Evolutionary conservation across 2,797 vertebrate species (phyloP).

Genomic region (Zonotrichia albicollis): DNA sequence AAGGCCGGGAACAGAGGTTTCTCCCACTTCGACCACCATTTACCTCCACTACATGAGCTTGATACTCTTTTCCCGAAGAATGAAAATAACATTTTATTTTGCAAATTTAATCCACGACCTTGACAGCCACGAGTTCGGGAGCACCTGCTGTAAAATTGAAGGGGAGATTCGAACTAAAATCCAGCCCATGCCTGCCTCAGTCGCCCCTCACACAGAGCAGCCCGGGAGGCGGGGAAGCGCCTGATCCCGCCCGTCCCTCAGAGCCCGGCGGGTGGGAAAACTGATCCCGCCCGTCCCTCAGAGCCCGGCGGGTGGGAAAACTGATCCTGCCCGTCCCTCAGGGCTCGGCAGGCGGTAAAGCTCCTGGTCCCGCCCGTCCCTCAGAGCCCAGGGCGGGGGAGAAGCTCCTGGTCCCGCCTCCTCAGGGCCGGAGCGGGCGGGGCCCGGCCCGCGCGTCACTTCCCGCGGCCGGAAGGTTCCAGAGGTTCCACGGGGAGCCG

Average conservation of each 20-base stretch:
- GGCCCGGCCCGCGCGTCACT: neutral
- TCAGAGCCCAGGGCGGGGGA: rapidly evolving
- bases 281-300: neutral
- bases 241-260: neutral
- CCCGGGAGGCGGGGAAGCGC: rapidly evolving
- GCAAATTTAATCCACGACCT: neutral
- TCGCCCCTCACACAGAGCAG: neutral
- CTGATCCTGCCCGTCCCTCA: neutral
- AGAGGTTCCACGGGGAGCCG: neutral
- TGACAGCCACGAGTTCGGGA: neutral
- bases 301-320: neutral
- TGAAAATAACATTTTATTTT: neutral
- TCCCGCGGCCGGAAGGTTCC: slow-evolving; percentile 10
- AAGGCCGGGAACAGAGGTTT: neutral
- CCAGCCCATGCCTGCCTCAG: rapidly evolving
- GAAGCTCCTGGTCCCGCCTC: neutral
- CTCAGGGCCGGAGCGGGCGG: neutral
- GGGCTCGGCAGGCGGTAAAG: rapidly evolving
- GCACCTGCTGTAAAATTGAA: neutral
- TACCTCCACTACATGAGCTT: neutral
- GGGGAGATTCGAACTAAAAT: neutral
- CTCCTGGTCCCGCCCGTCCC: rapidly evolving
- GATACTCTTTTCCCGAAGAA: neutral
- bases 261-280: neutral
- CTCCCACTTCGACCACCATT: neutral